Evolutionary conservation across 2,888 invertebrate genomes (phyloP).

Genomic region (Pammene aurita): DNA sequence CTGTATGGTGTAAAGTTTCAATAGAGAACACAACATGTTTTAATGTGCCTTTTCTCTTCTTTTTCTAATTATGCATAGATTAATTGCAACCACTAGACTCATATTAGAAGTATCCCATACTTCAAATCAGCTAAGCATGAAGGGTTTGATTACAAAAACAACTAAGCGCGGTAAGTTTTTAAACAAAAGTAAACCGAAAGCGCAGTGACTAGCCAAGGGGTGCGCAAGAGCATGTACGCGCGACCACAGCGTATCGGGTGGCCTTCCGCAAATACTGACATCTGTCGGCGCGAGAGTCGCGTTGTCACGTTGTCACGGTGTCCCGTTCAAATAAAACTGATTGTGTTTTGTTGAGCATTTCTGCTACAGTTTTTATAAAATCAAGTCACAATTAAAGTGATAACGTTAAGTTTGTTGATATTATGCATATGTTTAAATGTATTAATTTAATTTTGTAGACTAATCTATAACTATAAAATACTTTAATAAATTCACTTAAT

Average conservation of each 20-base stretch:
- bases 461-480: no score
- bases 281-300: conserved; percentile 47
- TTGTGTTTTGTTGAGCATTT: background rate
- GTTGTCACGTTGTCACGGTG: no score
- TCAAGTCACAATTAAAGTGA: no score
- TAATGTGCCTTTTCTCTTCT: background rate
- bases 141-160: conserved; percentile 31
- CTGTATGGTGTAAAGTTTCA: background rate
- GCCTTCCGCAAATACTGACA: conserved; percentile 68
- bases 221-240: conserved; percentile 44
- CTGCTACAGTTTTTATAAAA: no score
- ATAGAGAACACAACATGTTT: background rate
- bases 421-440: no score
- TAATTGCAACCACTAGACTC: conserved; percentile 20
- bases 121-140: conserved; percentile 32
- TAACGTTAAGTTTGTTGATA: no score
- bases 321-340: conserved; percentile 5
- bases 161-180: conserved; percentile 27
- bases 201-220: conserved; percentile 35
- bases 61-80: conserved; percentile 10
- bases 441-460: no score
- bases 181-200: conserved; percentile 27
- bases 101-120: conserved; percentile 23
- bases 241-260: conserved; percentile 59
- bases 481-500: no score